Evolutionary conservation across 2,113 vertebrate species (phyloP).

Genomic region (Bungarus multicinctus): DNA sequence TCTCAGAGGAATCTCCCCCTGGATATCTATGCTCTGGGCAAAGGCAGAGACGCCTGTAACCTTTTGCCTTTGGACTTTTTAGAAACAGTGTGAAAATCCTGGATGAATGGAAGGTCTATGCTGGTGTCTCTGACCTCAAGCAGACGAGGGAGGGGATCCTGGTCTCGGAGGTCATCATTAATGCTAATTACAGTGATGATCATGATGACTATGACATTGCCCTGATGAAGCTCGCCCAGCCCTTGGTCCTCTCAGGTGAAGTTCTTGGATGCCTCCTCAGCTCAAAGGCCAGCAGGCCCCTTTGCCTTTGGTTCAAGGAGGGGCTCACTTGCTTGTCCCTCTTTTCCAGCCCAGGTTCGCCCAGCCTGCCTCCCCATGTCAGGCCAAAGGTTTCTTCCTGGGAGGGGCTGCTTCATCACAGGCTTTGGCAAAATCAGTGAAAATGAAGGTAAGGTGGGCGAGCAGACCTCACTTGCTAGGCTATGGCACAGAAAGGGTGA

Average conservation of each 20-base stretch:
- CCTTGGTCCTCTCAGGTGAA: conserved; percentile 74
- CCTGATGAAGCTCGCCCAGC: conserved; percentile 76
- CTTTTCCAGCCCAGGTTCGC: conserved; percentile 73
- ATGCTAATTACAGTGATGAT: conserved; percentile 72
- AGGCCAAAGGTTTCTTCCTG: conserved; percentile 70
- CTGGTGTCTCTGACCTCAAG: conserved; percentile 72
- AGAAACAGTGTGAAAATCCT: conserved; percentile 60
- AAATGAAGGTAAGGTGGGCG: conserved; percentile 65
- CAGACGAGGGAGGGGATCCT: conserved; percentile 52
- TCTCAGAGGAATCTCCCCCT: neutral
- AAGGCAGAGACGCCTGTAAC: neutral
- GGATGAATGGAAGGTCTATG: conserved; percentile 76
- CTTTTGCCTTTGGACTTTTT: neutral
- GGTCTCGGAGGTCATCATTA: conserved; percentile 77
- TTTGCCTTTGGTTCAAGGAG: neutral
- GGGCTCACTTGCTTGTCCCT: neutral
- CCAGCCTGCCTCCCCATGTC: conserved; percentile 83
- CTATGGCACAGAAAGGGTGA: neutral
- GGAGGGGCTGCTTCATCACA: conserved; percentile 80
- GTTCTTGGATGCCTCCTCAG: neutral
- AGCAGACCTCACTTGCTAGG: neutral
- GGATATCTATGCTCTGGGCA: neutral
- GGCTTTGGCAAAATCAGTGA: conserved; percentile 83
- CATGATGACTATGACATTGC: conserved; percentile 84
- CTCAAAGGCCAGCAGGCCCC: neutral